phyloP scores from a whole-genome alignment of 2,113 vertebrate species.

The Pomatorhinus ruficollis region DNA sequence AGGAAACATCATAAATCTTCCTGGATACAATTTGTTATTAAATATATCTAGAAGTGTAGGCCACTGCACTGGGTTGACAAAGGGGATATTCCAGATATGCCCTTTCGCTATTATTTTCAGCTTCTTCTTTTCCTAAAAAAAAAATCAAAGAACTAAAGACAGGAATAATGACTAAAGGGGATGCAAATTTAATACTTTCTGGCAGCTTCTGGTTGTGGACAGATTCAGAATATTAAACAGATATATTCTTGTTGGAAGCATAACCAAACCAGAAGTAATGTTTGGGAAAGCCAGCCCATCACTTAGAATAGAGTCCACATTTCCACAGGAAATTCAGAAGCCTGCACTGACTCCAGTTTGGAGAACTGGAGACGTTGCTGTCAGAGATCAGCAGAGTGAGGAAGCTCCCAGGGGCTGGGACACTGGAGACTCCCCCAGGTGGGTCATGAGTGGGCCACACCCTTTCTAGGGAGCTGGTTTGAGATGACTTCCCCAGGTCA shows the following conservation, averaged over 20 bases:
- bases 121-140: not conserved
- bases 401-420: not conserved
- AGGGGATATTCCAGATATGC: not conserved
- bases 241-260: not conserved
- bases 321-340: not conserved
- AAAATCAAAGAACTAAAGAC: not conserved
- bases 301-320: not conserved
- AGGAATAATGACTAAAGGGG: not conserved
- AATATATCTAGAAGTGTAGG: not conserved
- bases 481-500: not conserved
- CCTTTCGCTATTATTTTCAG: not conserved
- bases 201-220: not conserved
- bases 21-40: not conserved
- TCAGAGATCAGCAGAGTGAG: not conserved
- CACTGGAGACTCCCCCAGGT: rapidly evolving
- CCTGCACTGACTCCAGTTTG: not conserved
- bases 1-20: slow-evolving; percentile 22
- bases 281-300: not conserved
- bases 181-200: not conserved
- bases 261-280: not conserved
- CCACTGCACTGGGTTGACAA: not conserved
- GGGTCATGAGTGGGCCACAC: too few species aligned
- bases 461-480: not conserved
- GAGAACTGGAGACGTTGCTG: rapidly evolving
- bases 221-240: not conserved